phyloP scores from a whole-genome alignment of 2,888 invertebrate genomes.

The Drosophila nigritarsus region DNA sequence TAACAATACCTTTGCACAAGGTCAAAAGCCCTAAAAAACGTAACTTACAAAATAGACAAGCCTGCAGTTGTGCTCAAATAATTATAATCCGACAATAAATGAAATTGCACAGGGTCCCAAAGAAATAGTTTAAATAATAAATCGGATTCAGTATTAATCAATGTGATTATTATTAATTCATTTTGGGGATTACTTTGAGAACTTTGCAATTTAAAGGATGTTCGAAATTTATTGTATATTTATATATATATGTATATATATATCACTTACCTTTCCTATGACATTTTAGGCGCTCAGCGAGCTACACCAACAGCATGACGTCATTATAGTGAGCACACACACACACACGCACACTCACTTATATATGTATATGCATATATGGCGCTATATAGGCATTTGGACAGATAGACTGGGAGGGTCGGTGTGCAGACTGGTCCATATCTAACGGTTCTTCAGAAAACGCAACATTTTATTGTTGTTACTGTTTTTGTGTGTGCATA shows the following conservation, averaged over 20 bases:
- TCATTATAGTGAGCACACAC: slow-evolving; percentile 43
- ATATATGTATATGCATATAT: slow-evolving; percentile 32
- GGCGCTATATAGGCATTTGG: slow-evolving; percentile 17
- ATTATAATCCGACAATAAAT: not conserved
- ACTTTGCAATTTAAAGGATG: slow-evolving; percentile 65
- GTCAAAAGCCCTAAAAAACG: slow-evolving; percentile 13
- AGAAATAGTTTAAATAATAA: not conserved
- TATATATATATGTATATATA: not conserved
- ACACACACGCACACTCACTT: slow-evolving; percentile 19
- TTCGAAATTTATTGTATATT: not conserved
- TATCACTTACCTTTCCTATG: slow-evolving; percentile 66
- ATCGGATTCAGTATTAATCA: not conserved
- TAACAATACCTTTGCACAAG: slow-evolving; percentile 38
- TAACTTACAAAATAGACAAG: not conserved
- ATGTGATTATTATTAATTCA: not conserved
- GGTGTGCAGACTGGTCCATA: slow-evolving; percentile 38
- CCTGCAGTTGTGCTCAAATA: not conserved
- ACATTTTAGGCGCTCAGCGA: slow-evolving; percentile 42
- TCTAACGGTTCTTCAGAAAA: slow-evolving; percentile 73
- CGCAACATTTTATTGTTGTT: slow-evolving; percentile 62
- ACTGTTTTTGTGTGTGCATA: slow-evolving; percentile 52
- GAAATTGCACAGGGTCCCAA: not conserved
- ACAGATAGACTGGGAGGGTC: slow-evolving; percentile 54
- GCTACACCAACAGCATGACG: slow-evolving; percentile 52
- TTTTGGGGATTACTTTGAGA: slow-evolving; percentile 44